Conservation (phyloP, 1,140 invertebrate species). For the Heliconius congener region DNA sequence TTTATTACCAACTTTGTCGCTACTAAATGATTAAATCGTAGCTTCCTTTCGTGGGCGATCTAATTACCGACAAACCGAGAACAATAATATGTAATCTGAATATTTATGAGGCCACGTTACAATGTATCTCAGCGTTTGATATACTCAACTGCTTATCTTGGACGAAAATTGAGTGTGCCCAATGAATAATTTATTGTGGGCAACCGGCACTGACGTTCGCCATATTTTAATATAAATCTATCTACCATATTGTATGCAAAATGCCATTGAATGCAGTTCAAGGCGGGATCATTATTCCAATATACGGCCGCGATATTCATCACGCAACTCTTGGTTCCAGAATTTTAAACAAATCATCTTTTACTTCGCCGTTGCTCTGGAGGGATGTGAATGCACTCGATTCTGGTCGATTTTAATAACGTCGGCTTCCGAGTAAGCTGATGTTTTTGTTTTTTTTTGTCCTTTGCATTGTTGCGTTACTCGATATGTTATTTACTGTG, state of each 20-base stretch:
- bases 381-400: slow-evolving; percentile 48
- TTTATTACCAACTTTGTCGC: slow-evolving; percentile 71
- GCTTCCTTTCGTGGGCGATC: slow-evolving; percentile 79
- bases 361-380: slow-evolving; percentile 50
- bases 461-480: slow-evolving; percentile 20
- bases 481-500: neutral
- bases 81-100: slow-evolving; percentile 80
- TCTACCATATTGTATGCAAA: slow-evolving; percentile 81
- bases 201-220: slow-evolving; percentile 76
- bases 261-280: slow-evolving; percentile 79
- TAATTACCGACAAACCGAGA: slow-evolving; percentile 79
- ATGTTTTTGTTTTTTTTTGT: slow-evolving; percentile 31
- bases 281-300: slow-evolving; percentile 80
- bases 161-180: slow-evolving; percentile 78
- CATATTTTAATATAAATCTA: slow-evolving; percentile 82
- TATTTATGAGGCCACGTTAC: slow-evolving; percentile 71
- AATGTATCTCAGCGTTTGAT: slow-evolving; percentile 75
- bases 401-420: slow-evolving; percentile 72
- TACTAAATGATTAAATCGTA: slow-evolving; percentile 70
- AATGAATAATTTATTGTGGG: slow-evolving; percentile 80
- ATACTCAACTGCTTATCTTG: slow-evolving; percentile 73
- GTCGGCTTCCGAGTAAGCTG: slow-evolving; percentile 17
- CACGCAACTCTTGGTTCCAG: slow-evolving; percentile 64
- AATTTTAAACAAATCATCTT: slow-evolving; percentile 81
- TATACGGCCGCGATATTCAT: slow-evolving; percentile 78